Evolutionary conservation across 2,888 invertebrate species (phyloP).

Genomic region (Eristalinus aeneus): DNA sequence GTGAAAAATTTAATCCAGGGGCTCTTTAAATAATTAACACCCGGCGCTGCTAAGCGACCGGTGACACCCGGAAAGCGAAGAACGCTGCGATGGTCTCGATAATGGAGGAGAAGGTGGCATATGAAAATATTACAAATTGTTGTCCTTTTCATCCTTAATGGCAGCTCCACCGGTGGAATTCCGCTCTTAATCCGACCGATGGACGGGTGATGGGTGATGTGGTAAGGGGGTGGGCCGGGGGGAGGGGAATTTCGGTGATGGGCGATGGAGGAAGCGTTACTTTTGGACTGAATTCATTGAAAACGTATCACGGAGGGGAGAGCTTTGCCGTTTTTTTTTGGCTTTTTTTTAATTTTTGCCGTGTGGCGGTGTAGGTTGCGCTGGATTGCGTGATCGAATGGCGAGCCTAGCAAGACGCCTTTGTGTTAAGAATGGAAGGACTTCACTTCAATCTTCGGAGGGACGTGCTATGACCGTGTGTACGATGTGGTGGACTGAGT

Average conservation of each 20-base stretch:
- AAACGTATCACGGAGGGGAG: not conserved
- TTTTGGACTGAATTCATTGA: constrained; percentile 35
- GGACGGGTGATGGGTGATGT: not conserved
- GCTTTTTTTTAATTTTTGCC: no score
- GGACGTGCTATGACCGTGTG: no score
- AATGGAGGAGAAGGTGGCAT: constrained; percentile 1
- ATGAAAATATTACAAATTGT: constrained; percentile 55
- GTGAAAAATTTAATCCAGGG: constrained; percentile 51
- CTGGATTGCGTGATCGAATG: no score
- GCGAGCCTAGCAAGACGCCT: no score
- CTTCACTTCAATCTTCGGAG: no score
- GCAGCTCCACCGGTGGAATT: constrained; percentile 2
- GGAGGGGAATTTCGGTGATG: not conserved
- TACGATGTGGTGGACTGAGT: no score
- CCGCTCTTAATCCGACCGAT: constrained; percentile 7
- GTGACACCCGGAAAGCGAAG: constrained; percentile 24
- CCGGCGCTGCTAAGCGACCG: constrained; percentile 33
- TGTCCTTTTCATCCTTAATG: constrained; percentile 39
- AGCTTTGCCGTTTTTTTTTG: not conserved
- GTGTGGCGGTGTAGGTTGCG: no score
- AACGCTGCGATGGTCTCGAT: constrained; percentile 12
- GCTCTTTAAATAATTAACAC: constrained; percentile 67
- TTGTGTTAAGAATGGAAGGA: no score
- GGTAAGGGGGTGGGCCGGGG: not conserved
- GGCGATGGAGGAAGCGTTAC: not conserved